Conservation (phyloP, 2,888 invertebrate genomes). For the Prenolepis imparis region DNA sequence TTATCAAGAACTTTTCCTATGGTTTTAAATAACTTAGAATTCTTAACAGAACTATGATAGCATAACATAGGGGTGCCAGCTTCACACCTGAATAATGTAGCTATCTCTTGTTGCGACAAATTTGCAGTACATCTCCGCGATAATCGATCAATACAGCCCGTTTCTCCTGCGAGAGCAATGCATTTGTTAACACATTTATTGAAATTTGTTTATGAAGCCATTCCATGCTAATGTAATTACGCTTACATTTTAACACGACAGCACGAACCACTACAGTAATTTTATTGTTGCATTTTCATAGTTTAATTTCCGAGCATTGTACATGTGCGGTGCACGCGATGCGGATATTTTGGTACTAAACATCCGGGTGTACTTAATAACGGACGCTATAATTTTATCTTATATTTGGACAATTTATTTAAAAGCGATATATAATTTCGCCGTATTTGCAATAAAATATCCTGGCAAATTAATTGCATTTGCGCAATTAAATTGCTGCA, state of each 20-base stretch:
- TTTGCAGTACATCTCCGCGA: constrained; percentile 35
- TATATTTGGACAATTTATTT: constrained; percentile 52
- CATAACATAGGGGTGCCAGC: no score
- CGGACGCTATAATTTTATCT: constrained; percentile 37
- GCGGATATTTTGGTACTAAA: constrained; percentile 49
- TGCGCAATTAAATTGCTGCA: constrained; percentile 18
- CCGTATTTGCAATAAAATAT: constrained; percentile 43
- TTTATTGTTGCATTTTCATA: constrained; percentile 67
- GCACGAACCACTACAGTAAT: constrained; percentile 63
- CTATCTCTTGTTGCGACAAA: not conserved
- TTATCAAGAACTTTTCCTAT: no score
- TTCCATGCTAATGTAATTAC: constrained; percentile 68
- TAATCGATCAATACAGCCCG: constrained; percentile 51
- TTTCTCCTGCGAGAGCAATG: constrained; percentile 31
- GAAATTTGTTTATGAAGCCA: constrained; percentile 73
- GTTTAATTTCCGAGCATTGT: constrained; percentile 65
- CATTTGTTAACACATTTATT: constrained; percentile 53
- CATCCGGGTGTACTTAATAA: constrained; percentile 39
- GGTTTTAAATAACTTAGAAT: no score
- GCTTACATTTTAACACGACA: constrained; percentile 61
- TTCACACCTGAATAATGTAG: no score
- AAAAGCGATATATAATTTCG: constrained; percentile 41
- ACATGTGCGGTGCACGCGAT: not conserved
- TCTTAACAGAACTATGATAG: no score
- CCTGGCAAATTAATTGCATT: constrained; percentile 32